Base-by-base conservation (phyloP, 92 coral and sea anemone species). In the Epizoanthus ramosus region DNA sequence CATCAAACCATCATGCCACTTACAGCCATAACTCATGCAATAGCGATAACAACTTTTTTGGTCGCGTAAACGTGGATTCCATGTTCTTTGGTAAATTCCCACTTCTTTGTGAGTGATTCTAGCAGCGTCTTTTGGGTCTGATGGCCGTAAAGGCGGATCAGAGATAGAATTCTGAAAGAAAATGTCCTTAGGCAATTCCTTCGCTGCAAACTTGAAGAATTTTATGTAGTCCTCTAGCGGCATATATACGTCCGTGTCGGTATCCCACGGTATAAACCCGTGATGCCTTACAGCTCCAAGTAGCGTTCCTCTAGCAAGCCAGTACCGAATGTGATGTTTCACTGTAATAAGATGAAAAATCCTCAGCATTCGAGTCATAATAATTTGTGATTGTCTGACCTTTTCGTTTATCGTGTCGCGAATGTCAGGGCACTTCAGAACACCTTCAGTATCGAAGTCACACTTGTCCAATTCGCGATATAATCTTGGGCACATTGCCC, bases 1-100 rank as follows among this genome's bases (percentile, higher is more conserved):
- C 94, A 90, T 90, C 1, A 88, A 58, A 0, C 97, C 97, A 24
- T 93, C 97, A 12, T 93, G 97, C 97, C 97, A 93, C 39, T 66
- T 66, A 31, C 97, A 93, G 0, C 87, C 85, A 33, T 85, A 25
- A 0, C n/a, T 25, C 5, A 79, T 71, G 17, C 97, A 93, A 66
- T 93, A 93, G 25, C 68, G 91, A 60, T 90, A 90, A 64, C 97
- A 93, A 54, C 97, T 93, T 4, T 83, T 90, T 25, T 72, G 53
- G 61, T 93, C 97, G 41, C 97, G 63, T 7, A 93, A 33, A 19
- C 97, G 66, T 3, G 97, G 97, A 37, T 93, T 93, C 88, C 89
- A 93, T 5, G 85, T 83, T 37, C 87, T 45, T 37, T 68, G 57
- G 33, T 93, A 90, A 22, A 90, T 73, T 31, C 94, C 94, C 4